Evolutionary conservation across 2,888 invertebrate species (phyloP).

Genomic region (Rhagophthalmus giganteus): DNA sequence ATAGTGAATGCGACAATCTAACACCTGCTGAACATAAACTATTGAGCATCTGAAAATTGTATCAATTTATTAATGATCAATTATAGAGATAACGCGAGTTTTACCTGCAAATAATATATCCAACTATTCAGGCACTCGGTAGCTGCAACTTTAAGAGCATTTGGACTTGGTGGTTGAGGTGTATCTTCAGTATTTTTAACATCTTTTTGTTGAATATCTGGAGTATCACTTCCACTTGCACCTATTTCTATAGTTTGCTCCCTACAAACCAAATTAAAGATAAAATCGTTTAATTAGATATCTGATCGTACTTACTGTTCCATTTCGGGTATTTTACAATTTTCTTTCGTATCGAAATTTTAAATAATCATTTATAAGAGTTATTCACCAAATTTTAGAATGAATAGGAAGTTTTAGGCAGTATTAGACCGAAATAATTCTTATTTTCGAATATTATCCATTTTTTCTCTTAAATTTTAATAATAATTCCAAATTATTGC

Average conservation of each 20-base stretch:
- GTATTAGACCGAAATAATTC: too few relatives aligned
- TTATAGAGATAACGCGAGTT: neutral
- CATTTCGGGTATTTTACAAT: too few relatives aligned
- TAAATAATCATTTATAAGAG: too few relatives aligned
- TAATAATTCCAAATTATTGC: too few relatives aligned
- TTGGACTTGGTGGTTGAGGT: slow-evolving; percentile 52
- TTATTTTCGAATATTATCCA: too few relatives aligned
- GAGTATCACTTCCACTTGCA: slow-evolving; percentile 28
- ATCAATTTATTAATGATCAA: neutral
- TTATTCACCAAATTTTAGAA: too few relatives aligned
- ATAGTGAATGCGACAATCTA: slow-evolving; percentile 63
- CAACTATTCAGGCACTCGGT: slow-evolving; percentile 55
- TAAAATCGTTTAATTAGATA: neutral
- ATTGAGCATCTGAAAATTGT: slow-evolving; percentile 60
- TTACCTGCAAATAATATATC: slow-evolving; percentile 56
- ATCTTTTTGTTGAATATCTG: slow-evolving; percentile 34
- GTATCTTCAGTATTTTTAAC: slow-evolving; percentile 39
- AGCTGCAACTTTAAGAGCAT: slow-evolving; percentile 54
- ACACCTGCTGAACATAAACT: slow-evolving; percentile 66
- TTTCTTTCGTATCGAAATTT: too few relatives aligned
- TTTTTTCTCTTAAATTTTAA: too few relatives aligned
- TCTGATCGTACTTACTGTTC: slow-evolving; percentile 1
- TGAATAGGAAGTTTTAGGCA: too few relatives aligned
- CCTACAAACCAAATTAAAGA: neutral
- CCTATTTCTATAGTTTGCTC: slow-evolving; percentile 1